phyloP scores from a whole-genome alignment of 2,888 invertebrate genomes.

The Allolobophora icterica region DNA sequence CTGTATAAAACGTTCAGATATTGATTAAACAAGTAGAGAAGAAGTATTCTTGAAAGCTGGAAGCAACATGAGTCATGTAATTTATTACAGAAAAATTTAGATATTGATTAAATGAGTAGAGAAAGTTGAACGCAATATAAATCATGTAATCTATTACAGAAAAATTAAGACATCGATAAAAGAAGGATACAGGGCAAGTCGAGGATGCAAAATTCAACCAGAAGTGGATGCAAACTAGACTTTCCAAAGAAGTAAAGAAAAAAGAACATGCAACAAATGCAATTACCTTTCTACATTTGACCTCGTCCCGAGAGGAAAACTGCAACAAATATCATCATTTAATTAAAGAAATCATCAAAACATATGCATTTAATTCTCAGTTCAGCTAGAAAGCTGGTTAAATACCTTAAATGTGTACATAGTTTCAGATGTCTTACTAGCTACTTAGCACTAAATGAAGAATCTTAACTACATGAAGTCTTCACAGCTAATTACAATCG shows the following conservation, averaged over 20 bases:
- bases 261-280: neutral
- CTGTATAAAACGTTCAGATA: too few species aligned
- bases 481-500: too few species aligned
- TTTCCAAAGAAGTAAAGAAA: neutral
- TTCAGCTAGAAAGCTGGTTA: neutral
- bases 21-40: neutral
- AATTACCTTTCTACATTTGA: constrained; percentile 62
- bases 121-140: neutral
- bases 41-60: too few species aligned
- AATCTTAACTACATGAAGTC: too few species aligned
- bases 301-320: constrained; percentile 61
- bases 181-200: too few species aligned
- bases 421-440: too few species aligned
- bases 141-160: neutral
- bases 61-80: neutral
- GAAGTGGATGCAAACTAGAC: neutral
- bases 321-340: constrained; percentile 47
- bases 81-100: neutral
- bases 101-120: neutral
- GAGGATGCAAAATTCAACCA: too few species aligned
- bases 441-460: too few species aligned
- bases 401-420: too few species aligned
- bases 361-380: constrained; percentile 37
- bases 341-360: neutral
- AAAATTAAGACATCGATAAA: neutral